These are phyloP conservation scores for Dipodomys spectabilis DNA, from an alignment of 2,113 vertebrate species.

Conservation along the genomic window DNA sequence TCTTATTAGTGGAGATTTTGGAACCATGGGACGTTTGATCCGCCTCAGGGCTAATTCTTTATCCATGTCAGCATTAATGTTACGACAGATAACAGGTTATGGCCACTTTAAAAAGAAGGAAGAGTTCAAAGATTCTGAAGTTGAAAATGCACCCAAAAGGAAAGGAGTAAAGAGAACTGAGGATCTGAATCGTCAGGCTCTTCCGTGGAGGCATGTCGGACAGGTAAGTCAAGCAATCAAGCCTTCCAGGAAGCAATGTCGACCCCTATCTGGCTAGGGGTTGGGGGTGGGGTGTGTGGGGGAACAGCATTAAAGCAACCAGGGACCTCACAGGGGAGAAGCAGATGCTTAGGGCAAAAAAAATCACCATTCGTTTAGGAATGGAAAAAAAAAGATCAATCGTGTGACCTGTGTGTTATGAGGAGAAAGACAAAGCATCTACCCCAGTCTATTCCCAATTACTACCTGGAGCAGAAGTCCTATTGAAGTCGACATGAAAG, in stretches of 20 bases:
- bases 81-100: not conserved
- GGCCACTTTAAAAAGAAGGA: slow-evolving; percentile 52
- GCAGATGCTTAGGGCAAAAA: not conserved
- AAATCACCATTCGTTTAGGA: not conserved
- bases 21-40: slow-evolving; percentile 54
- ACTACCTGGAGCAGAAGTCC: not conserved
- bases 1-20: slow-evolving; percentile 63
- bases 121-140: slow-evolving; percentile 66
- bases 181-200: not conserved
- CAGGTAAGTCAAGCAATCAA: not conserved
- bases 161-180: not conserved
- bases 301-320: not conserved
- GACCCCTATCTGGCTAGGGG: not conserved
- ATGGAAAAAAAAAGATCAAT: not conserved
- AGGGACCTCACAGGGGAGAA: not conserved
- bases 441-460: not conserved
- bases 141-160: slow-evolving; percentile 58
- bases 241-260: not conserved
- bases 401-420: not conserved
- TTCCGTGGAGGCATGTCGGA: not conserved
- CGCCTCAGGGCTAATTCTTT: slow-evolving; percentile 71
- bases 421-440: not conserved
- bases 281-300: not conserved
- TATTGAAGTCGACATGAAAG: not conserved
- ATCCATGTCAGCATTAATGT: slow-evolving; percentile 65